A percentile compares a stretch with the other conserved stretches of the same genome.
Conservation (phyloP, 2,113 vertebrate genomes). For the Dicrurus megarhynchus region DNA sequence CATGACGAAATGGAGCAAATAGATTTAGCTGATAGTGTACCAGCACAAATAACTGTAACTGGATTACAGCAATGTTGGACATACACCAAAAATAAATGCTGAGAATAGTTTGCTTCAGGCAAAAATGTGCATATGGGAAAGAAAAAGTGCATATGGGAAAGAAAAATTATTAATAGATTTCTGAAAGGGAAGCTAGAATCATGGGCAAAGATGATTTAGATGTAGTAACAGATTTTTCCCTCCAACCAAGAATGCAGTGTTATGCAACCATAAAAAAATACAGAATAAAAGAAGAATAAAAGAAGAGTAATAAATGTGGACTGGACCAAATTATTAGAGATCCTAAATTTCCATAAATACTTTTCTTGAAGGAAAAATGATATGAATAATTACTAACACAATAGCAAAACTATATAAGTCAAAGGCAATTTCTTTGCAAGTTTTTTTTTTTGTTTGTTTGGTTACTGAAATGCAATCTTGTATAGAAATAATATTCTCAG, state of each 20-base stretch:
- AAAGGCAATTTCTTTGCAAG: not conserved
- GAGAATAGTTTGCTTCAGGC: slow-evolving; percentile 57
- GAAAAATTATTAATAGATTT: slow-evolving; percentile 60
- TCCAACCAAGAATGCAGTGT: slow-evolving; percentile 3
- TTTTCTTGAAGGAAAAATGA: not conserved
- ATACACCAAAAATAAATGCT: slow-evolving; percentile 47
- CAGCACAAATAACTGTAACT: slow-evolving; percentile 48
- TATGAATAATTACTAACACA: not conserved
- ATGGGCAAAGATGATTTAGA: not conserved
- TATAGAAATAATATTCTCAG: not conserved
- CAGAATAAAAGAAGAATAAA: not conserved
- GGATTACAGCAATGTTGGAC: not conserved
- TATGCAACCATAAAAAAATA: slow-evolving; percentile 26
- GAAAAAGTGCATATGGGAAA: slow-evolving; percentile 59
- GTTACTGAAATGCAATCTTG: not conserved
- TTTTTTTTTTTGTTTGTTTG: not conserved
- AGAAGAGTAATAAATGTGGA: not conserved
- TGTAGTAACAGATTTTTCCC: slow-evolving; percentile 44
- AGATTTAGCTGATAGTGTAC: slow-evolving; percentile 54
- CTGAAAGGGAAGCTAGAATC: slow-evolving; percentile 43
- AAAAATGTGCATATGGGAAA: slow-evolving; percentile 55
- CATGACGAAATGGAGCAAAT: slow-evolving; percentile 46
- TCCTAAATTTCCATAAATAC: not conserved
- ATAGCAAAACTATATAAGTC: not conserved
- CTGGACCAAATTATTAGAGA: not conserved